Evolutionary conservation across 2,797 vertebrate genomes (phyloP).

Genomic region (Acipenser ruthenus): DNA sequence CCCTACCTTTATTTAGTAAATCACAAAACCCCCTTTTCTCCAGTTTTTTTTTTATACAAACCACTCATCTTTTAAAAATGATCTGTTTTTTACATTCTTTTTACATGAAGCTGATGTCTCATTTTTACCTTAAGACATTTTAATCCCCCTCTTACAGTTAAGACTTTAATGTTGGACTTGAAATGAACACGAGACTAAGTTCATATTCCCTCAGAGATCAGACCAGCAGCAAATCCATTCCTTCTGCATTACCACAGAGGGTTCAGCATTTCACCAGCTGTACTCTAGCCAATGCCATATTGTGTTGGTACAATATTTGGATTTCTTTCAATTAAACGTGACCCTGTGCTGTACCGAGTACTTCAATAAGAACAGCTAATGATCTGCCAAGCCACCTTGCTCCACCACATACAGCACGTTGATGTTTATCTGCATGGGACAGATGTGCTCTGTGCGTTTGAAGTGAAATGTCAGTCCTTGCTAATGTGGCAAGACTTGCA

Average conservation of each 20-base stretch:
- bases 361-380: constrained; percentile 45
- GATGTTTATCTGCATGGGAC: constrained; percentile 61
- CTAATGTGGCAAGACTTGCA: constrained; percentile 46
- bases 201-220: constrained; percentile 4
- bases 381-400: constrained; percentile 64
- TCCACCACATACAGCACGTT: constrained; percentile 24
- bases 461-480: constrained; percentile 52
- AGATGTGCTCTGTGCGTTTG: constrained; percentile 52
- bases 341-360: constrained; percentile 33
- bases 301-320: constrained; percentile 24
- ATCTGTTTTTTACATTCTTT: too few species aligned
- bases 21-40: too few species aligned
- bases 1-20: too few species aligned
- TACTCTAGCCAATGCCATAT: constrained; percentile 21
- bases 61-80: too few species aligned
- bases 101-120: too few species aligned
- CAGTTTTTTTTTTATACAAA: too few species aligned
- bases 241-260: constrained; percentile 19
- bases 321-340: constrained; percentile 43
- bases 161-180: too few species aligned
- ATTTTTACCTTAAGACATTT: too few species aligned
- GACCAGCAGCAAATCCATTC: constrained; percentile 24
- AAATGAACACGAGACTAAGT: too few species aligned
- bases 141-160: too few species aligned
- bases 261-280: not conserved